Evolutionary conservation across 2,797 vertebrate genomes (phyloP).

Genomic region (Naso thynnoides): DNA sequence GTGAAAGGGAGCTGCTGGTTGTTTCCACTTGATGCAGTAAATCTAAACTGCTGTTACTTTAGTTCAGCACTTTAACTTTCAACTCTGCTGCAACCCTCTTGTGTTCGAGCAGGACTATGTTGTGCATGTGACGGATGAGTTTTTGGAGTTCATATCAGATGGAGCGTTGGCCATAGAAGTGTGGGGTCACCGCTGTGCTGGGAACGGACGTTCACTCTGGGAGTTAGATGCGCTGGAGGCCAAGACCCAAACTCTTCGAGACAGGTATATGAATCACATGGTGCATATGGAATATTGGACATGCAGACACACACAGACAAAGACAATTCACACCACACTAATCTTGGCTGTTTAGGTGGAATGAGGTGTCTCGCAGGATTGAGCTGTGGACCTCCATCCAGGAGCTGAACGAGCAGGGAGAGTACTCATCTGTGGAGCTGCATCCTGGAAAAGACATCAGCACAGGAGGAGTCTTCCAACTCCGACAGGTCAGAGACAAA

Average conservation of each 20-base stretch:
- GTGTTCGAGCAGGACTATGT: conserved; percentile 88
- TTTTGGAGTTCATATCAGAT: conserved; percentile 97
- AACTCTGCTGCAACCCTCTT: background rate
- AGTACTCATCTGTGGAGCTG: conserved; percentile 94
- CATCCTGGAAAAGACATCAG: conserved; percentile 93
- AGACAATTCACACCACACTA: conserved; percentile 17
- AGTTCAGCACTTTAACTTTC: background rate
- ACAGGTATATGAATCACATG: conserved; percentile 85
- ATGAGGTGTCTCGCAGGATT: conserved; percentile 94
- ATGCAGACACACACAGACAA: background rate
- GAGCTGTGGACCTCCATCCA: conserved; percentile 95
- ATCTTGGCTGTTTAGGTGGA: conserved; percentile 88
- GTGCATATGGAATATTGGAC: background rate
- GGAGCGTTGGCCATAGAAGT: conserved; percentile 96
- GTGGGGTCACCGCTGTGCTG: conserved; percentile 97
- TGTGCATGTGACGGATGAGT: conserved; percentile 95
- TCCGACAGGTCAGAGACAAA: conserved; percentile 89
- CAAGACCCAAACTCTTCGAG: conserved; percentile 92
- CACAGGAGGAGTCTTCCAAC: conserved; percentile 96
- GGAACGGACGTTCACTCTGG: conserved; percentile 91
- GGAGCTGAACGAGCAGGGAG: conserved; percentile 96
- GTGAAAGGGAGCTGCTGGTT: conserved; percentile 2
- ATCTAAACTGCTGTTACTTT: background rate
- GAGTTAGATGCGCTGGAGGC: conserved; percentile 94
- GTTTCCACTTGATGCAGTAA: background rate